Evolutionary conservation across 2,113 vertebrate genomes (phyloP).

Genomic region (Ictalurus punctatus): DNA sequence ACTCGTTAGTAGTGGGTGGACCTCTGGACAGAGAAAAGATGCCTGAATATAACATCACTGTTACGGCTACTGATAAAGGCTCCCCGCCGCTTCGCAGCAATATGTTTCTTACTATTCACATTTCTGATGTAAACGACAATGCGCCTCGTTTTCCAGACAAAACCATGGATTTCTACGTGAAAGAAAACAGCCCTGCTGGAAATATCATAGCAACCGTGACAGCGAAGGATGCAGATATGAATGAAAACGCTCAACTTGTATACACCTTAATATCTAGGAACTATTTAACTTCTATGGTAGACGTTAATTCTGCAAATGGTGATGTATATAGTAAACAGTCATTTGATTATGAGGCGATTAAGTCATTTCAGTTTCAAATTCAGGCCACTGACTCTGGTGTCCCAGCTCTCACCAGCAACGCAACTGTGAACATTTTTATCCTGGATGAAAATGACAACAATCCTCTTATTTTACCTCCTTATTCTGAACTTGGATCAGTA

Average conservation of each 20-base stretch:
- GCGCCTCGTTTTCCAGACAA: slow-evolving; percentile 64
- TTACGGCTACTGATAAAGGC: slow-evolving; percentile 51
- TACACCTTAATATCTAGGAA: slow-evolving; percentile 60
- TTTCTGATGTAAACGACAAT: slow-evolving; percentile 74
- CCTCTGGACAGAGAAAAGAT: slow-evolving; percentile 48
- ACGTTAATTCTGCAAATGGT: slow-evolving; percentile 72
- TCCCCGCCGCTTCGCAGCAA: slow-evolving; percentile 37
- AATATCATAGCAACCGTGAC: slow-evolving; percentile 67
- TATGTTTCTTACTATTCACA: slow-evolving; percentile 55
- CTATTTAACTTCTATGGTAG: slow-evolving; percentile 60
- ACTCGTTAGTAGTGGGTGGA: slow-evolving; percentile 47
- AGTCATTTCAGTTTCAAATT: slow-evolving; percentile 36
- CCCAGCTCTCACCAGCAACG: slow-evolving; percentile 48
- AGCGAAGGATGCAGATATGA: slow-evolving; percentile 69
- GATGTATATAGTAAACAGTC: slow-evolving; percentile 66
- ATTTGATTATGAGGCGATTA: slow-evolving; percentile 58
- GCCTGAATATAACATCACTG: slow-evolving; percentile 44
- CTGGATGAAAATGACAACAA: slow-evolving; percentile 75
- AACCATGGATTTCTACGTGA: slow-evolving; percentile 70
- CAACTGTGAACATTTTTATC: slow-evolving; percentile 33
- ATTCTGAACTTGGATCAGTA: slow-evolving; percentile 66
- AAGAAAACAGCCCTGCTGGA: slow-evolving; percentile 75
- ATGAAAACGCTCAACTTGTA: slow-evolving; percentile 66
- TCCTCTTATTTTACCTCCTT: slow-evolving; percentile 65
- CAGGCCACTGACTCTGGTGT: slow-evolving; percentile 34